Percentiles rank a stretch among this genome's conserved stretches.
Evolutionary conservation across 2,888 invertebrate genomes (phyloP).

Genomic region (Germaria angustata): DNA sequence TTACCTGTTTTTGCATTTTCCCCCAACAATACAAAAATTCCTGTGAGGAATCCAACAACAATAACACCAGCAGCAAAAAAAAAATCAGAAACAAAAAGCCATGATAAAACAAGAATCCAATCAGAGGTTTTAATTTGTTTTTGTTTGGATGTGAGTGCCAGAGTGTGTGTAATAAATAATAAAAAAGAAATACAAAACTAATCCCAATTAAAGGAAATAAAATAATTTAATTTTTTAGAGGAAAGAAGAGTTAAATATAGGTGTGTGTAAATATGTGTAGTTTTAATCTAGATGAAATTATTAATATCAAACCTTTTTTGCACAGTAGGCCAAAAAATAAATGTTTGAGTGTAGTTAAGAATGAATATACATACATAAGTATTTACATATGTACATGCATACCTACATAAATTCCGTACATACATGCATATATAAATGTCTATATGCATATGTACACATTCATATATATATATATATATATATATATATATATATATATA

Average conservation of each 20-base stretch:
- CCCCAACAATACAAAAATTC: conserved; percentile 40
- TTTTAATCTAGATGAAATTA: no score
- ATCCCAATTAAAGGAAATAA: background rate
- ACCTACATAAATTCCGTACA: no score
- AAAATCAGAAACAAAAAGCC: conserved; percentile 34
- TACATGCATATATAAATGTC: background rate
- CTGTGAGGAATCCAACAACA: conserved; percentile 56
- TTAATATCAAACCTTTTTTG: no score
- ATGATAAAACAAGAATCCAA: conserved; percentile 55
- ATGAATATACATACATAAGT: background rate
- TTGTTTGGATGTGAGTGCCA: background rate
- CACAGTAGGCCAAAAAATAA: no score
- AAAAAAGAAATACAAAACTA: conserved; percentile 19
- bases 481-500: background rate
- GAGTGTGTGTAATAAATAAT: conserved; percentile 11
- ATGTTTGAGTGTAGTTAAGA: no score
- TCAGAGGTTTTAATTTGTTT: conserved; percentile 37
- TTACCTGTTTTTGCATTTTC: background rate
- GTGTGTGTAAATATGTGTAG: no score
- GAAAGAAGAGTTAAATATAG: no score
- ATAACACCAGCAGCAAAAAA: no score
- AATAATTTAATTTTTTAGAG: background rate
- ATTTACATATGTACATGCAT: background rate
- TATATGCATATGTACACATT: background rate
- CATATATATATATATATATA: background rate